Evolutionary conservation across 2,113 vertebrate genomes (phyloP).

Genomic region (Epinephelus lanceolatus): DNA sequence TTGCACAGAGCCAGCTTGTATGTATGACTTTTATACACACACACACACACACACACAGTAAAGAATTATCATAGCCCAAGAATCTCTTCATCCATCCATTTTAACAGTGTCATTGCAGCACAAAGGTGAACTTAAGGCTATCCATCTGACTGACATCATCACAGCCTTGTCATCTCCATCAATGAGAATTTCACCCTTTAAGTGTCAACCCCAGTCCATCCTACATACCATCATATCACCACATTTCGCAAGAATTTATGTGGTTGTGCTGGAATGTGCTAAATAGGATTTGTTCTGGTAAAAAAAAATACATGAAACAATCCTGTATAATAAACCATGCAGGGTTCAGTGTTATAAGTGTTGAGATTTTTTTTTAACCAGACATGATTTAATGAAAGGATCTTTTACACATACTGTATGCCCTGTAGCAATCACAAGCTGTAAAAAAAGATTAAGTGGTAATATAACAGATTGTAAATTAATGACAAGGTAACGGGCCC

Average conservation of each 20-base stretch:
- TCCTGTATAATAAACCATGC: background rate
- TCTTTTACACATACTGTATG: background rate
- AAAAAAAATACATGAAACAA: background rate
- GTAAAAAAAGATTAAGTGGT: background rate
- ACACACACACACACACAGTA: slow-evolving; percentile 6
- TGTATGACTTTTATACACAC: slow-evolving; percentile 64
- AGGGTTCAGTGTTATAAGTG: background rate
- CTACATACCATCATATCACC: background rate
- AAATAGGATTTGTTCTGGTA: background rate
- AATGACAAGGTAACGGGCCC: background rate
- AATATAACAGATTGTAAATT: background rate
- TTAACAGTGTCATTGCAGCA: background rate
- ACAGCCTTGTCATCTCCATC: background rate
- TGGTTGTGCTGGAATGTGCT: background rate
- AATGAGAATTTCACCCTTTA: background rate
- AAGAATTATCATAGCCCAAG: background rate
- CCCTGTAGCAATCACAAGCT: background rate
- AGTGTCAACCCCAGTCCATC: background rate
- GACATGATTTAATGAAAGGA: too few relatives aligned
- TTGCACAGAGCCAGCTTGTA: slow-evolving; percentile 85
- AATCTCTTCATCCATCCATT: slow-evolving; percentile 47
- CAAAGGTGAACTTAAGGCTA: slow-evolving; percentile 30
- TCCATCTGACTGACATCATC: slow-evolving; percentile 31
- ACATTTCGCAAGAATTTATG: background rate
- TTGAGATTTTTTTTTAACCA: background rate